Evolutionary conservation across 1,140 invertebrate species (phyloP).

Genomic region (Lamellibrachia luymesi): DNA sequence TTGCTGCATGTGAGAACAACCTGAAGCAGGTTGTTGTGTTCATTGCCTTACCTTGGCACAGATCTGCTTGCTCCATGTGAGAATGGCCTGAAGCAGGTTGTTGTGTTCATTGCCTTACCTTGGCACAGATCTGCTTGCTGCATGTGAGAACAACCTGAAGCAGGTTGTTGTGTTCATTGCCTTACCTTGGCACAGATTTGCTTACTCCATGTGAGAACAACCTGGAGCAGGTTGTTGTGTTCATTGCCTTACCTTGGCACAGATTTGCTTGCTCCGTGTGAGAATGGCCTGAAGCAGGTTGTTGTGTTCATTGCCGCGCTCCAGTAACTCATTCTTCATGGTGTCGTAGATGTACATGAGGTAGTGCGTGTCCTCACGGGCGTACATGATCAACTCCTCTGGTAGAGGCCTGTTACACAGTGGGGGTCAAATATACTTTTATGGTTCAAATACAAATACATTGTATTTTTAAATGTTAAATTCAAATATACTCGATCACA

Average conservation of each 20-base stretch:
- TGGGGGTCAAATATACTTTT: too few species aligned
- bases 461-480: not conserved
- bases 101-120: too few species aligned
- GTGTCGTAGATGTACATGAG: constrained; percentile 88
- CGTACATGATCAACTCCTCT: constrained; percentile 80
- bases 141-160: too few species aligned
- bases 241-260: constrained; percentile 60
- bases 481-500: not conserved
- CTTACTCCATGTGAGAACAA: too few species aligned
- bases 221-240: constrained; percentile 27
- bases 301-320: constrained; percentile 67
- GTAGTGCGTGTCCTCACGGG: constrained; percentile 92
- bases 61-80: too few species aligned
- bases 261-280: constrained; percentile 71
- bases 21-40: too few species aligned
- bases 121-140: too few species aligned
- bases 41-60: too few species aligned
- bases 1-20: too few species aligned
- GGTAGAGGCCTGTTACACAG: constrained; percentile 72
- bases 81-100: too few species aligned
- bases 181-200: too few species aligned
- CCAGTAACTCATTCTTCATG: constrained; percentile 76
- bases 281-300: constrained; percentile 73
- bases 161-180: too few species aligned
- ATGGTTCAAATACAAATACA: not conserved